Base-by-base conservation (phyloP, 2,888 invertebrate genomes). In the Drosophila subquinaria region DNA sequence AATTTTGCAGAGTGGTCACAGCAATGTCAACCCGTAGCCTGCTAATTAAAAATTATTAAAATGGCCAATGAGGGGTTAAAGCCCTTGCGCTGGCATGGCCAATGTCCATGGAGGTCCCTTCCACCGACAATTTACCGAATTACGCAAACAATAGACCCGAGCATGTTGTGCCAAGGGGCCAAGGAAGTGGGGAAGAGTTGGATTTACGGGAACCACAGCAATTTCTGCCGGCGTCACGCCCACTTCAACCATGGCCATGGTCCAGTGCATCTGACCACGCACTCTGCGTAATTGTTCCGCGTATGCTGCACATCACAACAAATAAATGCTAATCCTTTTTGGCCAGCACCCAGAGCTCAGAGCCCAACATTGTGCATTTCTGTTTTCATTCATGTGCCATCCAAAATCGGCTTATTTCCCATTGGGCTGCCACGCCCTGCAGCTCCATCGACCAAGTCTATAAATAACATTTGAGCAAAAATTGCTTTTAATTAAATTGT, bases 31-130 rank as follows among this genome's bases (percentile, higher is more conserved):
- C 56, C 60, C 30, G 73, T 55, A 66, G 68, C 61, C 53, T 62
- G 88, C 85, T 82, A 88, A 79, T 83, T 79, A 79, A 81, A 88
- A 82, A 88, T 79, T 88, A 85, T 78, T 73, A 84, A 83, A 84
- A 79, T 70, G 60, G 56, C 61, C 73, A 67, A 63, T 56, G 36
- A 8, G 51, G 61, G 59, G 72, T 67, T 57, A 61, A 69, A 57
- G 53, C 81, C 69, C 69, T 9, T 52, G 53, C 23, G 15, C 13
- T 20, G 33, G 15, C 43, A 9, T 20, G 17, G 30, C 33, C 23
- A 27, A 8, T n/a, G 33, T n/a, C n/a, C 40, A 17, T 23, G 36
- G 20, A 3, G 43, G 2, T 27, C 36, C 27, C 36, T 57, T 38
- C 36, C 3, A 59, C 65, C 68, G 67, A 68, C 82, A 82, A 88